phyloP scores from a whole-genome alignment of 2,797 vertebrate genomes.

The Spea hammondii region DNA sequence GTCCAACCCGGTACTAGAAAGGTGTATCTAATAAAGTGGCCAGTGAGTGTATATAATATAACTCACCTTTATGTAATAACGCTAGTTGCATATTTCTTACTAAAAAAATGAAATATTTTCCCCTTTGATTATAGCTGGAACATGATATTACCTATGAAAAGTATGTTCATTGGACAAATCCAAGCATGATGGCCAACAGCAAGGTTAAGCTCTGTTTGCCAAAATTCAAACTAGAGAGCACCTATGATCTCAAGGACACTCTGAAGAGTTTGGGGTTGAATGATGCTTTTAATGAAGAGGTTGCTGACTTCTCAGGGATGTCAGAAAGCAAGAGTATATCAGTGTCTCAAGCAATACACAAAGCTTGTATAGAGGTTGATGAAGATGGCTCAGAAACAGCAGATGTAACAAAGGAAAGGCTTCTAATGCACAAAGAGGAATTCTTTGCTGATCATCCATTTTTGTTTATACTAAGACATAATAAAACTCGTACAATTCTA shows the following conservation, averaged over 20 bases:
- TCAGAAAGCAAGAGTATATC: constrained; percentile 70
- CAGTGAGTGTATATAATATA: no score
- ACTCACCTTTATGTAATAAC: no score
- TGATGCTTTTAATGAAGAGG: constrained; percentile 61
- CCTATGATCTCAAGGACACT: constrained; percentile 64
- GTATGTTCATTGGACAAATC: constrained; percentile 70
- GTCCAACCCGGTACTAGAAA: no score
- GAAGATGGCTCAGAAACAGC: constrained; percentile 71
- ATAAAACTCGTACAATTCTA: constrained; percentile 72
- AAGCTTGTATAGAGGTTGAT: constrained; percentile 67
- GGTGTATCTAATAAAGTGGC: no score
- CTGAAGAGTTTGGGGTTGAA: constrained; percentile 71
- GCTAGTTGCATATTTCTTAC: no score
- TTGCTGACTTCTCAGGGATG: constrained; percentile 75
- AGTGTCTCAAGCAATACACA: constrained; percentile 69
- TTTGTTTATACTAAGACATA: constrained; percentile 72
- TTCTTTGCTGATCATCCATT: constrained; percentile 73
- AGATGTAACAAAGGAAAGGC: constrained; percentile 72
- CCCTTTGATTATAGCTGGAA: constrained; percentile 65
- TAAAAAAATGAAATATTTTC: no score
- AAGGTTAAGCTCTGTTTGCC: constrained; percentile 76
- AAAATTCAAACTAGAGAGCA: constrained; percentile 69
- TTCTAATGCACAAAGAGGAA: constrained; percentile 74
- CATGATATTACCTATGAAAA: constrained; percentile 68
- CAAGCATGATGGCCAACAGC: constrained; percentile 74